Conservation (phyloP, 2,888 invertebrate species). For the Lepas anatifera region DNA sequence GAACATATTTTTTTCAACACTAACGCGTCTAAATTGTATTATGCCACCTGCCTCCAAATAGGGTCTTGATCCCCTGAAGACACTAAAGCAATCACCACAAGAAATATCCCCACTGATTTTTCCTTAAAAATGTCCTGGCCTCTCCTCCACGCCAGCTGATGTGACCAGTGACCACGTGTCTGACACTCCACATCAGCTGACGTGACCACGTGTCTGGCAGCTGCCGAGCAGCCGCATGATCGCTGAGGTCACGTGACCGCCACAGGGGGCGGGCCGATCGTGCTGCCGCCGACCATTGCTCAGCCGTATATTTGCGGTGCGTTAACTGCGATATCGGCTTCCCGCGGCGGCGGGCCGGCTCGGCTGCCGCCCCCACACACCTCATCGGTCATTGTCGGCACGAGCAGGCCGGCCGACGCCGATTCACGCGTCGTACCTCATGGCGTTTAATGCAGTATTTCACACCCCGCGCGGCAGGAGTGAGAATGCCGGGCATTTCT, state of each 20-base stretch:
- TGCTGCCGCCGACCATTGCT: not conserved
- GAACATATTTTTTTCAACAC: too few species aligned
- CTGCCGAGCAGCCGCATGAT: too few species aligned
- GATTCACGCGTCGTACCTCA: not conserved
- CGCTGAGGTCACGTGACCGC: too few species aligned
- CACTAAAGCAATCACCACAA: too few species aligned
- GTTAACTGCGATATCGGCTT: not conserved
- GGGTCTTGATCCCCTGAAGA: too few species aligned
- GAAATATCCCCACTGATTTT: too few species aligned
- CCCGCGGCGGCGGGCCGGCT: not conserved
- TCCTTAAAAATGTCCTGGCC: too few species aligned
- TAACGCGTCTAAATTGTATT: too few species aligned
- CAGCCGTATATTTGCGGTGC: not conserved
- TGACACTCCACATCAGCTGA: not conserved
- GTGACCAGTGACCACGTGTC: too few species aligned
- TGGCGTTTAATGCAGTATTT: constrained; percentile 12
- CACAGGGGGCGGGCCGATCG: not conserved
- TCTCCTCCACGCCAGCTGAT: too few species aligned
- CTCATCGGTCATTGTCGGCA: not conserved
- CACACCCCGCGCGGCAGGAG: constrained; percentile 1
- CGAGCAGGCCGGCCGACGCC: not conserved
- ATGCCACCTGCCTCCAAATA: too few species aligned
- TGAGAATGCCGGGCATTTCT: not conserved
- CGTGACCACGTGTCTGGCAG: too few species aligned
- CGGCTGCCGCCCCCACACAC: not conserved